Base-by-base conservation (phyloP, 1,140 invertebrate genomes). In the Sminthurides bifidus region DNA sequence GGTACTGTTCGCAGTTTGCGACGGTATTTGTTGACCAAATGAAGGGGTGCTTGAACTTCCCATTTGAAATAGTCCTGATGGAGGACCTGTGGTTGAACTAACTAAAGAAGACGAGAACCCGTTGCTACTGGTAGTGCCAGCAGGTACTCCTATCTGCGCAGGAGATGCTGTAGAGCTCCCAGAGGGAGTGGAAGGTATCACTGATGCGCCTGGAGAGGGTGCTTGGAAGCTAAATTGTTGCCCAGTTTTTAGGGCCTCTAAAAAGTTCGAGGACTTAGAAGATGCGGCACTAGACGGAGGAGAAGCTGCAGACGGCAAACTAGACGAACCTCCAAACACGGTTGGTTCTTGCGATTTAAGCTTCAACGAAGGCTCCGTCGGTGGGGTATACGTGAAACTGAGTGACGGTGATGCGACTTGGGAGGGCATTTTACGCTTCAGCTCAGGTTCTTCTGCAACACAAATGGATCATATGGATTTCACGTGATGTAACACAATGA, bases 231-330 rank as follows among this genome's bases (percentile, higher is more conserved):
- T 48, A 30, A 48, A 48, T 21, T 48, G 44, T 6, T 23, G 30
- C 6, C 27, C 27, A 10, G 19, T 24, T 52, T 52, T 55, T 0
- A 55, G 29, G 21, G 53, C 53, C 5, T 55, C 53, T 1, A 55
- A 45, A 48, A 55, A 55, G 17, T 45, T 55, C 15, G 43, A 43
- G 12, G 30, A 48, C 29, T 55, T 55, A 17, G 53, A 14, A 31
- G 48, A 5, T 26, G 12, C 12, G 8, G 29, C 6, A 15, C 29
- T 14, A 17, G 27, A 12, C 12, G 21, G 3, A 37, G 43, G 27
- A 2, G 38, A 19, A 2, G 30, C 29, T 15, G 12, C 30, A 10
- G 33, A n/a, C n/a, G n/a, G n/a, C n/a, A n/a, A n/a, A n/a, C n/a
- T n/a, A n/a, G n/a, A n/a, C n/a, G n/a, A n/a, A n/a, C n/a, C n/a